A percentile compares a stretch with the other conserved stretches of the same genome.
These are phyloP conservation scores for Sarcophaga bullata DNA, from an alignment of 1,140 invertebrate species.

Conservation along the genomic window DNA sequence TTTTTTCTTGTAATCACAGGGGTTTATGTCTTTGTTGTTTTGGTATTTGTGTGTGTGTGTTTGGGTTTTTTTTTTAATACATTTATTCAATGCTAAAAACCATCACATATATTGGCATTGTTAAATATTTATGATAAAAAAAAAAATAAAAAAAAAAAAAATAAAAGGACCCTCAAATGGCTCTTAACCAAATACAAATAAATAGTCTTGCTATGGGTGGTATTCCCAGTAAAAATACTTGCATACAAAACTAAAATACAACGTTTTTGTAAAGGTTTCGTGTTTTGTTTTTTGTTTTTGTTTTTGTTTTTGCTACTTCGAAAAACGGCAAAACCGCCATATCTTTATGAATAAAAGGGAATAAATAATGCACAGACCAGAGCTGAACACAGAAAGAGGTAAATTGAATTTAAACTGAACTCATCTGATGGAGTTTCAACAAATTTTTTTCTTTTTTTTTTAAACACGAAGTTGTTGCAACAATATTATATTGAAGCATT, in stretches of 20 bases:
- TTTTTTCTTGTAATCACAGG: too few relatives aligned
- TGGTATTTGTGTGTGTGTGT: too few relatives aligned
- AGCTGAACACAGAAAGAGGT: background rate
- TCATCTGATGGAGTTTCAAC: too few relatives aligned
- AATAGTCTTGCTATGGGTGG: too few relatives aligned
- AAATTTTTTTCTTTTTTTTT: too few relatives aligned
- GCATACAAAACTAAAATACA: background rate
- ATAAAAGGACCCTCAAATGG: slow-evolving; percentile 22
- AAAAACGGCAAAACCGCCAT: background rate
- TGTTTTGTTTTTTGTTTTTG: background rate
- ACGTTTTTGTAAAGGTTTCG: too few relatives aligned
- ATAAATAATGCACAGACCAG: background rate
- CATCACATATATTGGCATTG: background rate
- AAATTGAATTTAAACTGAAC: too few relatives aligned
- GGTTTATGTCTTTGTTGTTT: too few relatives aligned
- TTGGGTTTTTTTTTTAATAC: too few relatives aligned
- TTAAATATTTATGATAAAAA: slow-evolving; percentile 34
- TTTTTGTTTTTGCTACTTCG: background rate
- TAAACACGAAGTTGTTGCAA: too few relatives aligned
- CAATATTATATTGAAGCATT: too few relatives aligned
- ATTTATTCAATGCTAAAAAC: slow-evolving; percentile 28
- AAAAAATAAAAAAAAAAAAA: slow-evolving; percentile 13
- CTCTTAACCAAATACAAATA: slow-evolving; percentile 18
- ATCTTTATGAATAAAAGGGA: slow-evolving; percentile 21
- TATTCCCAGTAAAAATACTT: background rate